Evolutionary conservation across 2,113 vertebrate species (phyloP).

Genomic region (Neomonachus schauinslandi): DNA sequence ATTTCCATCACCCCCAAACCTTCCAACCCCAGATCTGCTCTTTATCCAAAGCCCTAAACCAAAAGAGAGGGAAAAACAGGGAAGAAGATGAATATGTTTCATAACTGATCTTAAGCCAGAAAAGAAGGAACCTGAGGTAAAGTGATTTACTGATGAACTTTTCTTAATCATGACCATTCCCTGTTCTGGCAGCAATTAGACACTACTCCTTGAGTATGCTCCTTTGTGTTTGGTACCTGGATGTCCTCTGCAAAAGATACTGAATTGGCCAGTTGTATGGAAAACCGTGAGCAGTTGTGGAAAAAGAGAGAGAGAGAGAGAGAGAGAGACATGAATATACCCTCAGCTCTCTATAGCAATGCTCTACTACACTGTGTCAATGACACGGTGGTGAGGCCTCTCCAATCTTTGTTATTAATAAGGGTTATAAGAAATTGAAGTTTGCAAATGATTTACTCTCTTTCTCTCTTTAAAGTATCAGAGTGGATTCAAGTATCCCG

Average conservation of each 20-base stretch:
- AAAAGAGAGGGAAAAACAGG: neutral
- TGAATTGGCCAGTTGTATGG: neutral
- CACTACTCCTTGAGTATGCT: neutral
- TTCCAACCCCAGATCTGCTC: slow-evolving; percentile 1
- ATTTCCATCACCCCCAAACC: neutral
- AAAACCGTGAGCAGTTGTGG: neutral
- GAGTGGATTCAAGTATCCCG: neutral
- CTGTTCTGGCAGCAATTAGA: neutral
- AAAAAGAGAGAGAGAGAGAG: neutral
- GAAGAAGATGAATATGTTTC: neutral
- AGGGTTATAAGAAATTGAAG: neutral
- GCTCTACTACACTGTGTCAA: neutral
- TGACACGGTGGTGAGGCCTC: neutral
- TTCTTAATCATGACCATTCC: neutral
- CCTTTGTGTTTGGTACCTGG: neutral
- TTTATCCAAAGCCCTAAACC: neutral
- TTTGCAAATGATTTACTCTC: slow-evolving; percentile 18
- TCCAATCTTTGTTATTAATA: slow-evolving; percentile 4
- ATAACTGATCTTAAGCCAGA: neutral
- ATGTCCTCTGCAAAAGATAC: neutral
- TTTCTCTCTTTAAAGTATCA: neutral
- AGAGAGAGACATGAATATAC: neutral
- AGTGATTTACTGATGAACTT: neutral
- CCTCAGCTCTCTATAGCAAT: neutral
- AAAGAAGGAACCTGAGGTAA: neutral